Evolutionary conservation across 2,797 vertebrate species (phyloP).

Genomic region (Streptopelia turtur): DNA sequence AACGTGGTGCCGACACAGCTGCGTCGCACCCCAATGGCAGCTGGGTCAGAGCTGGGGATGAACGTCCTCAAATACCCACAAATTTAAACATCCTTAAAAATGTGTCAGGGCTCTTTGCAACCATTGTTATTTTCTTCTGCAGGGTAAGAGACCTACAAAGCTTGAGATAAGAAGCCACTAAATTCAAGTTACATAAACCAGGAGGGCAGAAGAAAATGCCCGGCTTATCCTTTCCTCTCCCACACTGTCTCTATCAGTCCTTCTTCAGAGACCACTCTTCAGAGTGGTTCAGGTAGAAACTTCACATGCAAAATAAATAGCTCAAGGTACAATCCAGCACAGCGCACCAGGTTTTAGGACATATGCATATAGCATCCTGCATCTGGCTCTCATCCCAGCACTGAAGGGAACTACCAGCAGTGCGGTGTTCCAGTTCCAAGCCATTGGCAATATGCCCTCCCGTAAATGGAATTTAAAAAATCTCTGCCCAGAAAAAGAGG

Average conservation of each 20-base stretch:
- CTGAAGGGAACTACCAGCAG: neutral
- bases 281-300: neutral
- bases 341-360: neutral
- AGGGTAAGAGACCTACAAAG: neutral
- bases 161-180: neutral
- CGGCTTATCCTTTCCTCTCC: neutral
- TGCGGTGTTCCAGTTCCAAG: neutral
- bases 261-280: neutral
- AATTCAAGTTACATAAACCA: neutral
- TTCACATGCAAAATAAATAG: neutral
- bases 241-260: neutral
- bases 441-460: neutral
- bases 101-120: neutral
- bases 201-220: neutral
- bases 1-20: neutral
- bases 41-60: neutral
- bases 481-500: neutral
- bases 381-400: neutral
- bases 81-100: neutral
- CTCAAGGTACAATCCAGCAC: neutral
- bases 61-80: neutral
- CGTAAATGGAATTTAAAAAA: neutral
- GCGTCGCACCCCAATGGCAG: neutral
- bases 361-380: neutral
- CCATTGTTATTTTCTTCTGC: neutral